Percentiles rank a stretch among this genome's conserved stretches.
These are phyloP conservation scores for Biston betularia DNA, from an alignment of 2,888 invertebrate species.

Conservation along the genomic window DNA sequence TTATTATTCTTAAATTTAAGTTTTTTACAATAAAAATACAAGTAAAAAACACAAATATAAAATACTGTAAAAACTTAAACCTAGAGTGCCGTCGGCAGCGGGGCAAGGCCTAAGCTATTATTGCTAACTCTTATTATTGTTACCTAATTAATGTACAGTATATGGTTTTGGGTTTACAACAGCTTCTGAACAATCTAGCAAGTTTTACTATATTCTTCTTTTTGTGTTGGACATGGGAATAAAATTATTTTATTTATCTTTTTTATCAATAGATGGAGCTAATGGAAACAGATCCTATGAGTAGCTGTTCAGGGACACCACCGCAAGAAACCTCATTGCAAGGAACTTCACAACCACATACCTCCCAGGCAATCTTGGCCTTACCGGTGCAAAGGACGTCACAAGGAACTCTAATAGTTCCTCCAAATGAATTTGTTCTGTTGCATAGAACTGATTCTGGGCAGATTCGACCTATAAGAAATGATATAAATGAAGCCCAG, in stretches of 20 bases:
- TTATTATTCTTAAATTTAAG: too few species aligned
- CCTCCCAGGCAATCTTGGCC: slow-evolving; percentile 26
- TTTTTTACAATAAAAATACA: too few species aligned
- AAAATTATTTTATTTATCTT: slow-evolving; percentile 19
- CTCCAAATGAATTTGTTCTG: slow-evolving; percentile 29
- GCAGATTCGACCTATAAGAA: slow-evolving; percentile 25
- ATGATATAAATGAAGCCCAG: slow-evolving; percentile 26
- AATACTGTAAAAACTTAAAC: too few species aligned
- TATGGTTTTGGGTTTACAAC: slow-evolving; percentile 14
- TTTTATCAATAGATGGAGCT: slow-evolving; percentile 26
- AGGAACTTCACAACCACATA: slow-evolving; percentile 30
- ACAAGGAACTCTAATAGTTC: slow-evolving; percentile 32
- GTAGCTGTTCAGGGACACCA: slow-evolving; percentile 7
- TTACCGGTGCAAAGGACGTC: slow-evolving; percentile 33
- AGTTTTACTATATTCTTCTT: background rate
- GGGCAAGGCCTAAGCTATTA: too few species aligned
- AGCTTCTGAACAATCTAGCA: slow-evolving; percentile 6
- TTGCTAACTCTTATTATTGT: slow-evolving; percentile 8
- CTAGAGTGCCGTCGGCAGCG: too few species aligned
- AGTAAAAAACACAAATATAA: too few species aligned
- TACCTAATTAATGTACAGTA: slow-evolving; percentile 10
- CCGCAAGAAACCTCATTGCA: too few species aligned
- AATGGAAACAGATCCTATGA: slow-evolving; percentile 27
- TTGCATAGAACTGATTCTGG: slow-evolving; percentile 27
- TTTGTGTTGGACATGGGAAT: slow-evolving; percentile 15